These are phyloP conservation scores for Aurelia aurita DNA, from an alignment of 30 jellyfish, hydroid and myxozoan species.

Conservation along the genomic window DNA sequence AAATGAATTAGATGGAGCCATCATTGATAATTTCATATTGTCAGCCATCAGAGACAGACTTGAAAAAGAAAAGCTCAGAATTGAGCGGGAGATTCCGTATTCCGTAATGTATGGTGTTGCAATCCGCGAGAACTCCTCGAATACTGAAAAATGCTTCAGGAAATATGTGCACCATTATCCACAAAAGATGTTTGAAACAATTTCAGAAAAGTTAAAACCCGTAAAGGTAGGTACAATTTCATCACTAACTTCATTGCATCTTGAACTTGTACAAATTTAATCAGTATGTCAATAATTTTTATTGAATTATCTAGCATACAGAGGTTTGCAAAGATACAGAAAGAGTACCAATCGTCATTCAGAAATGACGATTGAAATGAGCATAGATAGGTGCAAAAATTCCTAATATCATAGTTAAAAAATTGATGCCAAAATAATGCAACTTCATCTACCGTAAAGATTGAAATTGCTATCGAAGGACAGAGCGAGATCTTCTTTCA, in stretches of 20 bases:
- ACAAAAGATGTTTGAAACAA: conserved; percentile 78
- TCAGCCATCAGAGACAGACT: conserved; percentile 57
- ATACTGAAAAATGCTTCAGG: conserved; percentile 86
- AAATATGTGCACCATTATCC: conserved; percentile 82
- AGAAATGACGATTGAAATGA: too few species aligned
- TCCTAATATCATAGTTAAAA: too few species aligned
- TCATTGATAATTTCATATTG: conserved; percentile 86
- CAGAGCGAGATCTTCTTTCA: too few species aligned
- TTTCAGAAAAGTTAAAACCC: conserved; percentile 79
- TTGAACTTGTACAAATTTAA: too few species aligned
- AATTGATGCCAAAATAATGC: too few species aligned
- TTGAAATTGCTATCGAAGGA: too few species aligned
- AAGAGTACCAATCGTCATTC: too few species aligned
- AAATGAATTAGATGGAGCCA: conserved; percentile 76
- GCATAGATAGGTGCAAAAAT: too few species aligned
- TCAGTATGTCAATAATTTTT: too few species aligned
- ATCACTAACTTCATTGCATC: background rate
- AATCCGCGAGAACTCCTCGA: conserved; percentile 51
- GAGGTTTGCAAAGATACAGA: too few species aligned
- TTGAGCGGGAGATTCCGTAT: conserved; percentile 85
- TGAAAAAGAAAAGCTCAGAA: conserved; percentile 56
- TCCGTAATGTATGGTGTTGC: conserved; percentile 93
- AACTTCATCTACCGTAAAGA: too few species aligned
- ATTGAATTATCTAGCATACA: too few species aligned
- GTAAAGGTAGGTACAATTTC: conserved; percentile 58